Conservation (phyloP, 2,797 vertebrate species). For the Bryconaethiops microstoma region DNA sequence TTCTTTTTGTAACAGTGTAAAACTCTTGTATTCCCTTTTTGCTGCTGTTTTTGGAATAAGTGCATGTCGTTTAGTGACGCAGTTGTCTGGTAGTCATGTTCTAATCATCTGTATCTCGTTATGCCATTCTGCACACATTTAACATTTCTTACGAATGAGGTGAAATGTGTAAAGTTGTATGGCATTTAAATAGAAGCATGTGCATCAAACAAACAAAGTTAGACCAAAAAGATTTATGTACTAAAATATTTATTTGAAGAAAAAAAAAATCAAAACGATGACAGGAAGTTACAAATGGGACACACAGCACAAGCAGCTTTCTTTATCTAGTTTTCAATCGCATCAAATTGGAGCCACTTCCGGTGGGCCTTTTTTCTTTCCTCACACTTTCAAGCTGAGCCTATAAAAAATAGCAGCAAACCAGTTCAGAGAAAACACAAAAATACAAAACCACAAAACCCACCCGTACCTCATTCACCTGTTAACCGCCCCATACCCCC, state of each 20-base stretch:
- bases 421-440: conserved; percentile 49
- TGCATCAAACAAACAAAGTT: not conserved
- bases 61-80: no score
- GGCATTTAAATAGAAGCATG: no score
- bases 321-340: conserved; percentile 45
- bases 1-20: no score
- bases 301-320: conserved; percentile 66
- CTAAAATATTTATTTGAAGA: conserved; percentile 68
- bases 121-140: no score
- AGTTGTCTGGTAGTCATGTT: no score
- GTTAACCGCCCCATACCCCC: not conserved
- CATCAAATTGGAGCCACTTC: conserved; percentile 57
- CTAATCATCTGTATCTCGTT: no score
- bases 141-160: no score
- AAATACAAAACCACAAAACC: conserved; percentile 38
- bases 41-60: no score
- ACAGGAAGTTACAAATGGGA: conserved; percentile 64
- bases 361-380: conserved; percentile 34
- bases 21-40: no score
- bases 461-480: conserved; percentile 32
- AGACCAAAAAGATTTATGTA: conserved; percentile 49
- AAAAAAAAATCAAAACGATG: conserved; percentile 60
- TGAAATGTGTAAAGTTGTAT: no score
- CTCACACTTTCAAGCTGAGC: conserved; percentile 56
- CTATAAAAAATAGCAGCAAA: conserved; percentile 68